Evolutionary conservation across 2,113 vertebrate species (phyloP).

Genomic region (Promerops cafer): DNA sequence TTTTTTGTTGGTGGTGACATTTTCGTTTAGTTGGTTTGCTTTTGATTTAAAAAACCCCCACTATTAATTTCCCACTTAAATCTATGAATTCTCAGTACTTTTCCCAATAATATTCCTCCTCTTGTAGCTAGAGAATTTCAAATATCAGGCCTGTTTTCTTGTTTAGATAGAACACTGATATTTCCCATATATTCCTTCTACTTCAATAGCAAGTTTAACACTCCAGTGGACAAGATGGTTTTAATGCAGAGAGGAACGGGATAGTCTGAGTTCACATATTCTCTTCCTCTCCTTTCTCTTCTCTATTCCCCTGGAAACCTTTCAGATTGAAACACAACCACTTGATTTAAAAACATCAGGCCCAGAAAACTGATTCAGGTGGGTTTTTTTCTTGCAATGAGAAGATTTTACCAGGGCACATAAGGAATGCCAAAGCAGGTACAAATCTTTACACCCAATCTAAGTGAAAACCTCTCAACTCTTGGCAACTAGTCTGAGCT

Average conservation of each 20-base stretch:
- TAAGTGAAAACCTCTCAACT: neutral
- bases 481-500: neutral
- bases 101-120: neutral
- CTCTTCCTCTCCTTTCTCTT: neutral
- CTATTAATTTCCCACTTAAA: neutral
- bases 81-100: neutral
- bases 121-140: neutral
- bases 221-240: neutral
- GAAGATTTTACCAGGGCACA: neutral
- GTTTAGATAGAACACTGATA: neutral
- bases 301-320: neutral
- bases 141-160: neutral
- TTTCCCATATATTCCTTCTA: neutral
- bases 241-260: neutral
- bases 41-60: rapidly evolving
- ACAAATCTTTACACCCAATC: neutral
- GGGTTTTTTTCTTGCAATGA: neutral
- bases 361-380: neutral
- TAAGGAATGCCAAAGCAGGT: neutral
- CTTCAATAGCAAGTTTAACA: neutral
- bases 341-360: neutral
- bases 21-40: neutral
- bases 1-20: neutral
- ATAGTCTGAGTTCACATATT: neutral
- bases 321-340: neutral